Evolutionary conservation across 2,113 vertebrate genomes (phyloP).

Genomic region (Platycercus adscitus): DNA sequence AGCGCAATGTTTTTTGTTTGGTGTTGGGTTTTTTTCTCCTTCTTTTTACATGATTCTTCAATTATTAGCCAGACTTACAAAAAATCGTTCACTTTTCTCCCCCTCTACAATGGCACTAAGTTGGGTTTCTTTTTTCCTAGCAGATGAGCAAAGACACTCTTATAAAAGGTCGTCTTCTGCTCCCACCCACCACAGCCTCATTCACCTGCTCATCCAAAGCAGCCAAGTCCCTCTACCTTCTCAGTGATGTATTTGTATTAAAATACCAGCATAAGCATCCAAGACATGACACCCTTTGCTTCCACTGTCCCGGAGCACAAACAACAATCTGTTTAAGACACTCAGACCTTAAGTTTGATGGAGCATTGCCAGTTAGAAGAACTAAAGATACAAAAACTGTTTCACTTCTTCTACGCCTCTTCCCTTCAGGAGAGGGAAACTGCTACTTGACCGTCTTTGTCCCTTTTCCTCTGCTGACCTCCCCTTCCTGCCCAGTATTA

Average conservation of each 20-base stretch:
- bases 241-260: neutral
- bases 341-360: neutral
- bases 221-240: neutral
- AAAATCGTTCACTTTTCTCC: neutral
- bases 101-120: neutral
- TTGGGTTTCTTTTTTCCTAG: neutral
- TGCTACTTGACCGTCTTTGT: neutral
- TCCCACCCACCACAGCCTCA: neutral
- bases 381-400: neutral
- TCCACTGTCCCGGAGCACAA: neutral
- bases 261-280: neutral
- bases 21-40: too few relatives aligned
- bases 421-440: neutral
- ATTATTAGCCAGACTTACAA: neutral
- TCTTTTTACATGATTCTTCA: neutral
- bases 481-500: neutral
- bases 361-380: neutral
- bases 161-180: neutral
- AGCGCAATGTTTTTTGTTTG: neutral
- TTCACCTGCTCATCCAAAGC: neutral
- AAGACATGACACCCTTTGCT: neutral
- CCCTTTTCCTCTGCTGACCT: neutral
- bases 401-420: conserved; percentile 44
- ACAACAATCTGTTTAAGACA: neutral
- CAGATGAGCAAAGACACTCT: neutral